phyloP scores from a whole-genome alignment of 1,140 invertebrate genomes.

The Lamellibrachia luymesi region DNA sequence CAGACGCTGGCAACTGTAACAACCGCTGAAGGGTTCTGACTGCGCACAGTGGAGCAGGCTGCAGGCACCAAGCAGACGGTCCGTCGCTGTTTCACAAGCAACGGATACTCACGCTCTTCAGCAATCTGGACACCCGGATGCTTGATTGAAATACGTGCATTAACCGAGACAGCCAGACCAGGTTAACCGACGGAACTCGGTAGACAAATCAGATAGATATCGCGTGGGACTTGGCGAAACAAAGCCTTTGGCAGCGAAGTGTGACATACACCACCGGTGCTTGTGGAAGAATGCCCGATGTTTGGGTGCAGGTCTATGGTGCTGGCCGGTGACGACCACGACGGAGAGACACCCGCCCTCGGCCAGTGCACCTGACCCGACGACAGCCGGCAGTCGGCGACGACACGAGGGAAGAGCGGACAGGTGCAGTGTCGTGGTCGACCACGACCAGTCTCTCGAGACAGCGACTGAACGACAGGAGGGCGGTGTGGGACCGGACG shows the following conservation, averaged over 20 bases:
- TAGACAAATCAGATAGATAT: neutral
- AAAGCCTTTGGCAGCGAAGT: too few relatives aligned
- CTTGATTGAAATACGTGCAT: neutral
- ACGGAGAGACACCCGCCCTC: neutral
- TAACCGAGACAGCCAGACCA: neutral
- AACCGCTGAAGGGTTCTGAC: neutral
- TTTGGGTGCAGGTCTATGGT: neutral
- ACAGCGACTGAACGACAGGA: neutral
- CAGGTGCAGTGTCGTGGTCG: neutral
- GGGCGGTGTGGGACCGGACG: neutral
- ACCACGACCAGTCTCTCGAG: neutral
- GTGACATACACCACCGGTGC: neutral
- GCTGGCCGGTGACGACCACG: neutral
- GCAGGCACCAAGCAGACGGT: neutral
- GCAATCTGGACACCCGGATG: neutral
- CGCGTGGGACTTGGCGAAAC: neutral
- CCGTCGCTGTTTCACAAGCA: neutral
- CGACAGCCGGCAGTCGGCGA: neutral
- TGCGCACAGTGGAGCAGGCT: neutral
- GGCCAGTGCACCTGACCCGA: neutral
- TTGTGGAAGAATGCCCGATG: neutral
- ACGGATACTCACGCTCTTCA: neutral
- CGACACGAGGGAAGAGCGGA: neutral
- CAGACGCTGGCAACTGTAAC: neutral
- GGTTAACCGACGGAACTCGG: neutral